Percentiles rank a stretch among this genome's conserved stretches.
Conservation (phyloP, 2,888 invertebrate genomes). For the Ophion slaviceki region DNA sequence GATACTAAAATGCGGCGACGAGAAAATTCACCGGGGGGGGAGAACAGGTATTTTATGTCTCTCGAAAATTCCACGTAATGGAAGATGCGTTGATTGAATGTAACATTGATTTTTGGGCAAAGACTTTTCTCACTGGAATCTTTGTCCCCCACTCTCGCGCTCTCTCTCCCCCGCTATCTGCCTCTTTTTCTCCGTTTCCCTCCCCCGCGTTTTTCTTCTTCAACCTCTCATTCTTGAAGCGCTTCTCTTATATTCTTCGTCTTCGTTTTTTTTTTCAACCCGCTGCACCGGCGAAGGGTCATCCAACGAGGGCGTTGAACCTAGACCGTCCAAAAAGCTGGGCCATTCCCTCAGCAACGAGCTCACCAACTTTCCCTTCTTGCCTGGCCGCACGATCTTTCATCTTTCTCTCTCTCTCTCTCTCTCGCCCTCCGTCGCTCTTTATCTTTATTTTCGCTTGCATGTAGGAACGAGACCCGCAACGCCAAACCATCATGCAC, state of each 20-base stretch:
- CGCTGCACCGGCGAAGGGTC: conserved; percentile 53
- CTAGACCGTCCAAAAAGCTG: conserved; percentile 60
- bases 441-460: not conserved
- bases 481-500: conserved; percentile 4
- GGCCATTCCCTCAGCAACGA: conserved; percentile 65
- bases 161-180: conserved; percentile 28
- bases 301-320: conserved; percentile 66
- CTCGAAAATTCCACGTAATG: conserved; percentile 31
- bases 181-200: conserved; percentile 17
- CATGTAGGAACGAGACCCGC: conserved; percentile 2
- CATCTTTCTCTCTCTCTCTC: not conserved
- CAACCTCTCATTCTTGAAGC: not conserved
- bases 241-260: conserved; percentile 30
- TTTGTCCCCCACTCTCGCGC: not conserved
- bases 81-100: conserved; percentile 35
- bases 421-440: not conserved
- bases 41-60: conserved; percentile 13
- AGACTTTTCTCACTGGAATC: conserved; percentile 33
- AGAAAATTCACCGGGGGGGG: too few species aligned
- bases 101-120: conserved; percentile 59
- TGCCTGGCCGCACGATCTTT: conserved; percentile 39
- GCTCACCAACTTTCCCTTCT: conserved; percentile 69
- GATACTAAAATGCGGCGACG: too few species aligned
- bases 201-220: conserved; percentile 9
- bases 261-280: conserved; percentile 26